Percentiles rank a stretch among this genome's conserved stretches.
These are phyloP conservation scores for Sebastes minor DNA, from an alignment of 2,797 vertebrate genomes.

Conservation along the genomic window DNA sequence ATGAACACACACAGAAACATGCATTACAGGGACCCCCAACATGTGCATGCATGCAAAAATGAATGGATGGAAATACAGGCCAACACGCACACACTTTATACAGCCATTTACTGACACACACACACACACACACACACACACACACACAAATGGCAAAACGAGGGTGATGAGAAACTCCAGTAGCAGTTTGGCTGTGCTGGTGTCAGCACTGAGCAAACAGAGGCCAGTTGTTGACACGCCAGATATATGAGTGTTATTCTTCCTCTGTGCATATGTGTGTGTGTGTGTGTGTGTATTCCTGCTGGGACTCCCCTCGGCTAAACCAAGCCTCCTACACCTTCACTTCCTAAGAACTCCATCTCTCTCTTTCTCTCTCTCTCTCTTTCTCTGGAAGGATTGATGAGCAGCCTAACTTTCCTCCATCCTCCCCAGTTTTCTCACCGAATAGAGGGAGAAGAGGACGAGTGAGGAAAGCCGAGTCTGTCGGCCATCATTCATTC, in stretches of 20 bases:
- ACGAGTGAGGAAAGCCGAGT: constrained; percentile 53
- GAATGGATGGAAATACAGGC: constrained; percentile 17
- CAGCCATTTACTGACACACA: neutral
- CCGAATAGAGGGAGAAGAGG: constrained; percentile 42
- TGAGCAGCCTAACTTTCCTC: constrained; percentile 43
- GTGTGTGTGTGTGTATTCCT: constrained; percentile 69
- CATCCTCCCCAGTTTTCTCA: constrained; percentile 68
- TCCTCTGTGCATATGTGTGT: constrained; percentile 57
- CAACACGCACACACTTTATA: neutral
- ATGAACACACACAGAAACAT: neutral
- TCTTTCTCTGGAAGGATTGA: constrained; percentile 52
- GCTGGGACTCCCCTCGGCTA: constrained; percentile 77
- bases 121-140: neutral
- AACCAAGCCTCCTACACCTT: constrained; percentile 76
- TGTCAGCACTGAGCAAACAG: constrained; percentile 82
- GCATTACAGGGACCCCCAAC: neutral
- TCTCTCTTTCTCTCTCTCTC: constrained; percentile 19
- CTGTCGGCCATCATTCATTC: constrained; percentile 57
- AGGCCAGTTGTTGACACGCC: constrained; percentile 79
- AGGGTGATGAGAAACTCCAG: constrained; percentile 62
- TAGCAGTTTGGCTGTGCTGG: constrained; percentile 64
- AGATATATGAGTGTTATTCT: constrained; percentile 86
- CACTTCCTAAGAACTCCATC: constrained; percentile 72
- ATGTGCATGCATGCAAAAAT: constrained; percentile 10
- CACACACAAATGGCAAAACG: constrained; percentile 47